phyloP scores from a whole-genome alignment of 2,113 vertebrate species.

The Sinocyclocheilus anshuiensis region DNA sequence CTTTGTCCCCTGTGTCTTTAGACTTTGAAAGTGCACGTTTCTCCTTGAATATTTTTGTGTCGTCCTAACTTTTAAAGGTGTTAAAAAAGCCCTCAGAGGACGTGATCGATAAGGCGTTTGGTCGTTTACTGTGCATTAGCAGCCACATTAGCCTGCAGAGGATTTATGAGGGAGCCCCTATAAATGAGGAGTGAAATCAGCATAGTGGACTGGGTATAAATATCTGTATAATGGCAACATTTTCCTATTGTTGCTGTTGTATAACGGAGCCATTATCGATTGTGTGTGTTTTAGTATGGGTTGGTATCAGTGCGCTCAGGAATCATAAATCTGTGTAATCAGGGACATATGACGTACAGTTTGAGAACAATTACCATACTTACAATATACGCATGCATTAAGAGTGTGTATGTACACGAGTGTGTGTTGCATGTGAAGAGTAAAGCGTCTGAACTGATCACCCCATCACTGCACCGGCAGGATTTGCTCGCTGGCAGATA shows the following conservation, averaged over 20 bases:
- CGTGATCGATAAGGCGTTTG: constrained; percentile 73
- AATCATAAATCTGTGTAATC: constrained; percentile 8
- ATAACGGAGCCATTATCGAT: constrained; percentile 78
- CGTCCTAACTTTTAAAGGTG: constrained; percentile 68
- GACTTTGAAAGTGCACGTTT: constrained; percentile 3
- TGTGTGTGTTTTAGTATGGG: constrained; percentile 70
- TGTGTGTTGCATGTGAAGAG: background rate
- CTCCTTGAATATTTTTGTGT: constrained; percentile 52
- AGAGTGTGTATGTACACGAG: too few relatives aligned
- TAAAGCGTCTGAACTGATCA: background rate
- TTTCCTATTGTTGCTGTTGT: constrained; percentile 71
- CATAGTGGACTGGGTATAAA: constrained; percentile 41
- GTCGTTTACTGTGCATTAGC: constrained; percentile 79
- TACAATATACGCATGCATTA: background rate
- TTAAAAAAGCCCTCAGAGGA: constrained; percentile 76
- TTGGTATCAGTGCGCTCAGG: constrained; percentile 25
- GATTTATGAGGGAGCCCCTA: constrained; percentile 71
- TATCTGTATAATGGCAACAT: constrained; percentile 63
- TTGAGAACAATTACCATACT: background rate
- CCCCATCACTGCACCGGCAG: constrained; percentile 41
- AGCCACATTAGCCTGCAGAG: constrained; percentile 70
- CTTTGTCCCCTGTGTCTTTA: constrained; percentile 2
- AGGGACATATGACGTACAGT: background rate
- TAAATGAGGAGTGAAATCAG: constrained; percentile 68
- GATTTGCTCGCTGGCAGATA: constrained; percentile 62